These are phyloP conservation scores for Python bivittatus DNA, from an alignment of 2,113 vertebrate genomes.

Conservation along the genomic window DNA sequence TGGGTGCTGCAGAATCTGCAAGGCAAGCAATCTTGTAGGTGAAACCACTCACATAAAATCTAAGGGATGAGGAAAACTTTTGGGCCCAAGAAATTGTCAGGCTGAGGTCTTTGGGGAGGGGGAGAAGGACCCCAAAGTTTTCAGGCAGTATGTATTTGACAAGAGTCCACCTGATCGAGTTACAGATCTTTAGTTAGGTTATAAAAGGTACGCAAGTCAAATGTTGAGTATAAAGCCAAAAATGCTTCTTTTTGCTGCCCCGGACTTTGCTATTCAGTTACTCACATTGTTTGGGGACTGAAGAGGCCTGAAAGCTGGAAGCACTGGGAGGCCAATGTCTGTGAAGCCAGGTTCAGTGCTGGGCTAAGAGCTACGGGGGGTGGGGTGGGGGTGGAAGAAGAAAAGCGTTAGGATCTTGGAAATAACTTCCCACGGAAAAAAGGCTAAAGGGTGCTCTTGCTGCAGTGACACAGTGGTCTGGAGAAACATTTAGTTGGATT, in stretches of 20 bases:
- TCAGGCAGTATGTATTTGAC: neutral
- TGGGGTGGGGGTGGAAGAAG: neutral
- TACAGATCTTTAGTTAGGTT: neutral
- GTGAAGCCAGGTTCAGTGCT: constrained; percentile 53
- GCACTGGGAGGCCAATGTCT: constrained; percentile 60
- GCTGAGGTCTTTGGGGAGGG: neutral
- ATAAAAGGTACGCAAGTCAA: neutral
- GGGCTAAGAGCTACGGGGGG: constrained; percentile 61
- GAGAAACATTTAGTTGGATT: no score
- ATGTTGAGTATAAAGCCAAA: neutral
- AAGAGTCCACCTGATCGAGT: neutral
- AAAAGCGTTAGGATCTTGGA: neutral
- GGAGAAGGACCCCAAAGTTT: no score
- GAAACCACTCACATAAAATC: neutral
- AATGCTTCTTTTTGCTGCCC: no score
- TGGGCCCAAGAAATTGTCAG: neutral
- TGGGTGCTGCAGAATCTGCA: neutral
- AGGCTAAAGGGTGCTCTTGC: neutral
- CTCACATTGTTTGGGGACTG: constrained; percentile 61
- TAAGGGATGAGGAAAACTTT: neutral
- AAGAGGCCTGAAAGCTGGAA: constrained; percentile 64
- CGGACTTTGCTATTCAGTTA: neutral
- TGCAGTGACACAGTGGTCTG: neutral
- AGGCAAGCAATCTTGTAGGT: neutral
- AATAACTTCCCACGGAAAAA: neutral